Conservation (phyloP, 1,140 invertebrate species). For the Drosophila yakuba region DNA sequence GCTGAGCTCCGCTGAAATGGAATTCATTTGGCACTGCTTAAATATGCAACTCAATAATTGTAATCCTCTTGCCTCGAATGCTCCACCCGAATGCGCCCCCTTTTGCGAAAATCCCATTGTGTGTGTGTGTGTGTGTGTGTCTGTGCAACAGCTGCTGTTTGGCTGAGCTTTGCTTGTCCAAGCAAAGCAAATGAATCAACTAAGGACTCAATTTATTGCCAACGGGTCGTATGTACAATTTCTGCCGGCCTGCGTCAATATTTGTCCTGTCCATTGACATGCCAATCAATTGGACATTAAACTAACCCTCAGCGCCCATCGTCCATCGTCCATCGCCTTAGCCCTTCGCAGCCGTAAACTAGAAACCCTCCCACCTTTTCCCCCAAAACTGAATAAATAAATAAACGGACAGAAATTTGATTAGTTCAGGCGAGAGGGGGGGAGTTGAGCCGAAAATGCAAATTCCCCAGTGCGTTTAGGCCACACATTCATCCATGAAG, state of each 20-base stretch:
- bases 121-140: background rate
- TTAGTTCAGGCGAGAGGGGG: conserved; percentile 43
- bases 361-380: background rate
- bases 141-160: conserved; percentile 31
- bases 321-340: background rate
- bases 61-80: conserved; percentile 8
- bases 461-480: conserved; percentile 57
- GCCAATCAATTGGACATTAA: conserved; percentile 62
- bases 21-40: conserved; percentile 12
- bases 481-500: conserved; percentile 22
- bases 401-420: conserved; percentile 67
- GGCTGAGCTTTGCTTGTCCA: conserved; percentile 45
- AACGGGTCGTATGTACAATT: conserved; percentile 61
- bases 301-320: conserved; percentile 10
- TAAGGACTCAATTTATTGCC: conserved; percentile 47
- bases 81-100: background rate
- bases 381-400: conserved; percentile 53
- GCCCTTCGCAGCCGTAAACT: background rate
- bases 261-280: conserved; percentile 57
- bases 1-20: background rate
- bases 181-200: conserved; percentile 60
- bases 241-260: conserved; percentile 29
- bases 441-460: conserved; percentile 41
- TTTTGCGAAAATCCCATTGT: background rate
- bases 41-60: conserved; percentile 45